Evolutionary conservation across 2,797 vertebrate species (phyloP).

Genomic region (Allobates femoralis): DNA sequence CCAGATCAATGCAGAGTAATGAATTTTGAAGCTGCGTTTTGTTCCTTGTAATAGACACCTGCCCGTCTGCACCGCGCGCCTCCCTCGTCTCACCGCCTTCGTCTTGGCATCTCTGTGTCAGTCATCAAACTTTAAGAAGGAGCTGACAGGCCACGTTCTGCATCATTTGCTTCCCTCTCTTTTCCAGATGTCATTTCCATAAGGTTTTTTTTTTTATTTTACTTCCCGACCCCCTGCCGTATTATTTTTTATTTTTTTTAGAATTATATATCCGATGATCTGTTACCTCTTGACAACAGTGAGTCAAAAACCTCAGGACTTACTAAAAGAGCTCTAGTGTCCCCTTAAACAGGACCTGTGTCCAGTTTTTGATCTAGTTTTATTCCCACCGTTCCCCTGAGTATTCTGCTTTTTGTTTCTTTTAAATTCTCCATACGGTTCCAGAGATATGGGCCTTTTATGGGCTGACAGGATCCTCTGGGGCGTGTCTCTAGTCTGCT

Average conservation of each 20-base stretch:
- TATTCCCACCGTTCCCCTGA: too few species aligned
- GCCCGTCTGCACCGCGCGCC: conserved; percentile 12
- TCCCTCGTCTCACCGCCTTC: neutral
- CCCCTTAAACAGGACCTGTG: too few species aligned
- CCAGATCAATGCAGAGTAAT: conserved; percentile 50
- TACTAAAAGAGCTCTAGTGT: too few species aligned
- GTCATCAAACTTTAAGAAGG: conserved; percentile 19
- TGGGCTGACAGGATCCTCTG: too few species aligned
- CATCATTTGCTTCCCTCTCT: conserved; percentile 32
- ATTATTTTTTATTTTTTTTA: neutral
- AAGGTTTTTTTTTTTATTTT: neutral
- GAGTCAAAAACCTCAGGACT: neutral
- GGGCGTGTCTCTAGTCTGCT: too few species aligned
- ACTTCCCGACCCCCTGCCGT: neutral
- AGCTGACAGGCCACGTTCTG: conserved; percentile 35
- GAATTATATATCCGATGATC: neutral
- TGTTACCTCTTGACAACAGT: conserved; percentile 20
- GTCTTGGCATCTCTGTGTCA: conserved; percentile 8
- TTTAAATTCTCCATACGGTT: too few species aligned
- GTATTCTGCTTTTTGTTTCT: too few species aligned
- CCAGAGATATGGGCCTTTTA: too few species aligned
- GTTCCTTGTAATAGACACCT: conserved; percentile 37
- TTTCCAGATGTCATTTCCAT: neutral
- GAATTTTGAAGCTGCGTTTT: conserved; percentile 20
- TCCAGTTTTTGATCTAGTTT: too few species aligned